Evolutionary conservation across 2,888 invertebrate genomes (phyloP).

Genomic region (Celastrina argiolus): DNA sequence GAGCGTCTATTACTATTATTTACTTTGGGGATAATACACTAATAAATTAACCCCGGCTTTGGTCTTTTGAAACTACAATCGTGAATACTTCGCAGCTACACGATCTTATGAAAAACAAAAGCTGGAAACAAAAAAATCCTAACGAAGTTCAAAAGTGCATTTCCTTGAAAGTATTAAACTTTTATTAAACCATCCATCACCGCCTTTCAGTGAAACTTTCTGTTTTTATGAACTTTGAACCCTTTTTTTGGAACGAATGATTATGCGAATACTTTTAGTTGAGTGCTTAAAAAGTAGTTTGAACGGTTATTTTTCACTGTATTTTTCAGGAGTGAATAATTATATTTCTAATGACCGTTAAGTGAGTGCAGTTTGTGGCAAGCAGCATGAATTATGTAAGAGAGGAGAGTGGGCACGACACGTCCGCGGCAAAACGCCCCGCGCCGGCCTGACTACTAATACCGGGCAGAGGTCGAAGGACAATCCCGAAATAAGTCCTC

Average conservation of each 20-base stretch:
- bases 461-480: neutral
- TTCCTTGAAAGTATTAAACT: neutral
- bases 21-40: too few relatives aligned
- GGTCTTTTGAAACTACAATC: neutral
- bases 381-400: too few relatives aligned
- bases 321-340: too few relatives aligned
- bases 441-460: neutral
- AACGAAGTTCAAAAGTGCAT: neutral
- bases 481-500: neutral
- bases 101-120: neutral
- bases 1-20: neutral
- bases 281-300: neutral
- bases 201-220: slow-evolving; percentile 25
- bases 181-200: slow-evolving; percentile 2
- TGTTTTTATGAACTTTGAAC: neutral
- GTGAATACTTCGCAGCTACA: neutral
- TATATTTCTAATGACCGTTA: too few relatives aligned
- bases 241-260: neutral
- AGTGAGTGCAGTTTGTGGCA: too few relatives aligned
- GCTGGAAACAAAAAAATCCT: neutral
- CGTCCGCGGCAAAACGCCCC: neutral
- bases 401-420: neutral
- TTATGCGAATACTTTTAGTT: neutral
- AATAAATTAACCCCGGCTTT: neutral
- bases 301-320: neutral